Base-by-base conservation (phyloP, 2,797 vertebrate species). In the Microctenopoma steveboyesi region DNA sequence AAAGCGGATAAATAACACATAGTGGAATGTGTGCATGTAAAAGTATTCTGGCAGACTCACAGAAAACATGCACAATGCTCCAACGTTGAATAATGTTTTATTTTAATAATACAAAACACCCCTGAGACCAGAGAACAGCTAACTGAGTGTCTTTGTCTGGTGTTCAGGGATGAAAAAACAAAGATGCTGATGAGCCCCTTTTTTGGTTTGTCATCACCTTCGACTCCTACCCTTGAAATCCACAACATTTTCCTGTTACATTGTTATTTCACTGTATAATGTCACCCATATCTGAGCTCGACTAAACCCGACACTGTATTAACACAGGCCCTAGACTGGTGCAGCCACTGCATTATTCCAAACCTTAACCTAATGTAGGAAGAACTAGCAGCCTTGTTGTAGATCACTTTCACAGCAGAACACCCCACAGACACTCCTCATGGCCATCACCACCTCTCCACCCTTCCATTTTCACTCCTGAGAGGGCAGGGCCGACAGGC, bases 401-500 rank as follows among this genome's bases (percentile, higher is more conserved):
- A 79, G 72, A 48, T 69, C 25, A 71, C 33, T 68, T 64, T 62
- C 62, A 69, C 55, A 78, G 64, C 69, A 71, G 66, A 69, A 46
- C 54, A 61, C 35, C 16, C 16, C 66, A 58, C 70, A 82, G 57
- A 85, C 81, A 83, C 87, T 64, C 74, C 69, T 82, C 89, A 87
- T 90, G 84, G 51, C 73, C 89, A 90, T 89, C 72, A 73, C 86
- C 89, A 89, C 89, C 74, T 87, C 55, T 89, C 85, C 88, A 89
- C 76, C 84, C 68, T 81, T 90, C 86, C 90, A 90, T 88, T 46
- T 76, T 89, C 86, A 87, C 83, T 80, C 86, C 81, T 81, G 85
- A 89, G 82, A 89, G 88, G 87, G 83, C 89, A 89, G 84, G 84
- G 86, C 89, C 88, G 88, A 89, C 87, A 85, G 88, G 86, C 86